Evolutionary conservation across 2,113 vertebrate genomes (phyloP).

Genomic region (Rutilus rutilus): DNA sequence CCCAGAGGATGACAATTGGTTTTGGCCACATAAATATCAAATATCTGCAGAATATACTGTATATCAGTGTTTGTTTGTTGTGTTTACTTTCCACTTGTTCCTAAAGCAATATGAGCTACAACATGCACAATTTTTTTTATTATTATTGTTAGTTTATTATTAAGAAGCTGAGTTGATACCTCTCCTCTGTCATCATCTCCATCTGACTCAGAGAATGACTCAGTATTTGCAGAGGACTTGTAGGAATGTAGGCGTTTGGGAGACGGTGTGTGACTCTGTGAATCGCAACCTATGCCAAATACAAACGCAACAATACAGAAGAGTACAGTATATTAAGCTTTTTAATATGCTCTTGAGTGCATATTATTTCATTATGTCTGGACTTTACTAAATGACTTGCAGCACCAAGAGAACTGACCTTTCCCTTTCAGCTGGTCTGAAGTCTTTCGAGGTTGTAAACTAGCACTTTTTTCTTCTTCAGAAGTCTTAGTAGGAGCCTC

Average conservation of each 20-base stretch:
- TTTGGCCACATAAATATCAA: constrained; percentile 92
- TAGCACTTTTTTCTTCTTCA: constrained; percentile 77
- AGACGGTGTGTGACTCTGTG: constrained; percentile 67
- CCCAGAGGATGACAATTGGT: constrained; percentile 85
- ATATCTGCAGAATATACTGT: constrained; percentile 78
- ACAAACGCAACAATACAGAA: neutral
- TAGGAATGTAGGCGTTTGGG: constrained; percentile 70
- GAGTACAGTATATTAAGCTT: neutral
- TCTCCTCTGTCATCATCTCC: constrained; percentile 71
- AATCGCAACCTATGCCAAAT: constrained; percentile 55
- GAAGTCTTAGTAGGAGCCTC: constrained; percentile 72
- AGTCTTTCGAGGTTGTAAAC: constrained; percentile 75
- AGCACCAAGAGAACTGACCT: constrained; percentile 74
- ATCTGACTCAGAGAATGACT: constrained; percentile 75
- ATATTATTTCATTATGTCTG: neutral
- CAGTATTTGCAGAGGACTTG: constrained; percentile 64
- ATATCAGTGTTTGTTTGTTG: neutral
- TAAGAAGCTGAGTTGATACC: constrained; percentile 53
- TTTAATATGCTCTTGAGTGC: neutral
- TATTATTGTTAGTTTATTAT: neutral
- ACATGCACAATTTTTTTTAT: neutral
- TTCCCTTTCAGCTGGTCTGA: constrained; percentile 83
- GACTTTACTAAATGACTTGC: neutral
- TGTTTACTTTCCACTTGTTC: neutral
- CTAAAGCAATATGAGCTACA: neutral